A percentile compares a stretch with the other conserved stretches of the same genome.
Conservation (phyloP, 2,113 vertebrate genomes). For the Cettia cetti region DNA sequence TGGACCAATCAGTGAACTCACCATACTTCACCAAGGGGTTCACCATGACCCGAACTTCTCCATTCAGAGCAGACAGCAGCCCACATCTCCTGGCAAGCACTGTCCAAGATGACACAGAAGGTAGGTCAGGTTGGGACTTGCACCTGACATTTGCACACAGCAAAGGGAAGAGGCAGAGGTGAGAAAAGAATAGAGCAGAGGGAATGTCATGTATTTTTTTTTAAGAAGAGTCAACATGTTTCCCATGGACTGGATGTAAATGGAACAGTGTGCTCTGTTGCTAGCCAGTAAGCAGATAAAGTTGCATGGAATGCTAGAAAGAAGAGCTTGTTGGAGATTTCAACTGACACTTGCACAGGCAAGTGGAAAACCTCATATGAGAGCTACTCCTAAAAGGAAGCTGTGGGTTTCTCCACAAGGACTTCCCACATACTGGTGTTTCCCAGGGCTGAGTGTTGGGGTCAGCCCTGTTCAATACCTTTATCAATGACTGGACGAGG, state of each 20-base stretch:
- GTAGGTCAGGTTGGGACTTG: not conserved
- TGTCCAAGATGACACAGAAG: not conserved
- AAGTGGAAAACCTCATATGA: not conserved
- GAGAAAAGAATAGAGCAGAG: not conserved
- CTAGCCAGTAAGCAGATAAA: not conserved
- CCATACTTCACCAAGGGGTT: not conserved
- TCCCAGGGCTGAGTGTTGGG: not conserved
- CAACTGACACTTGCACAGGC: not conserved
- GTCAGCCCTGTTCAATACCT: not conserved
- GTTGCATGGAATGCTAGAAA: not conserved
- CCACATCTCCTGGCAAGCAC: not conserved
- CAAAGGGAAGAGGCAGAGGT: not conserved
- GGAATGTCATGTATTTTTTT: not conserved
- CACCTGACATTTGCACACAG: not conserved
- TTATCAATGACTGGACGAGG: not conserved
- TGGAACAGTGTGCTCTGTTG: rapidly evolving
- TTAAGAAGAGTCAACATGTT: not conserved
- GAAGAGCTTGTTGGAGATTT: not conserved
- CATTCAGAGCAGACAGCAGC: not conserved
- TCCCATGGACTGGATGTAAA: not conserved
- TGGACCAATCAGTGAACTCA: not conserved
- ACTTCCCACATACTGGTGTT: not conserved
- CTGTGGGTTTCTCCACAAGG: not conserved
- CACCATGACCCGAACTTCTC: not conserved
- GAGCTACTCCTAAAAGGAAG: not conserved